Conservation (phyloP, 1,140 invertebrate species). For the Cardiocondyla obscurior region DNA sequence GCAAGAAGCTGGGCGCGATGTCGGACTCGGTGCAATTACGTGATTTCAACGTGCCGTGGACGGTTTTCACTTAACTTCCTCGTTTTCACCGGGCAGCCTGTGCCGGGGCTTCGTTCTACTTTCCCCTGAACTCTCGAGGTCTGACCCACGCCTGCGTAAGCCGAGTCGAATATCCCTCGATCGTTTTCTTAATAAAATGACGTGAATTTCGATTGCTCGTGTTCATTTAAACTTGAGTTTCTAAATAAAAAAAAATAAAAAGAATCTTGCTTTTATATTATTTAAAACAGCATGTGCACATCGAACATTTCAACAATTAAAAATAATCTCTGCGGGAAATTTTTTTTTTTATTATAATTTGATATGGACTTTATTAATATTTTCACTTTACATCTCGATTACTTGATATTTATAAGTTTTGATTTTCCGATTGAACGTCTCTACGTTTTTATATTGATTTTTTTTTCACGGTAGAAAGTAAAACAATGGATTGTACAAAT, state of each 20-base stretch:
- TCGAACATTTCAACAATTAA: too few relatives aligned
- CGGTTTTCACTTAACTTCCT: constrained; percentile 79
- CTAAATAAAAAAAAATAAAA: not conserved
- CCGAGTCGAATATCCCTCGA: constrained; percentile 33
- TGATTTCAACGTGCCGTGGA: constrained; percentile 64
- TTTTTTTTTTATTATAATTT: not conserved
- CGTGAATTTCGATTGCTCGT: not conserved
- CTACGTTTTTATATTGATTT: not conserved
- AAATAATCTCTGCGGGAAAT: not conserved
- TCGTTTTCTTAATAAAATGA: constrained; percentile 8
- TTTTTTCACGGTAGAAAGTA: not conserved
- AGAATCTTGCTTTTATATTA: not conserved
- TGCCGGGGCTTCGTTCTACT: constrained; percentile 72
- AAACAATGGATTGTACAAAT: not conserved
- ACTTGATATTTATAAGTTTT: not conserved
- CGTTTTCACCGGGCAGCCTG: constrained; percentile 73
- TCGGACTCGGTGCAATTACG: constrained; percentile 66
- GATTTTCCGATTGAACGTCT: too few relatives aligned
- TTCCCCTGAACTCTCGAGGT: constrained; percentile 70
- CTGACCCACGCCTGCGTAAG: constrained; percentile 61
- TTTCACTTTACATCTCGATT: not conserved
- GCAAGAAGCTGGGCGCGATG: constrained; percentile 43
- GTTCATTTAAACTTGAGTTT: not conserved
- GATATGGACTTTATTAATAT: not conserved
- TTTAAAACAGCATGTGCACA: too few relatives aligned